Evolutionary conservation across 1,140 invertebrate genomes (phyloP).

Genomic region (Centruroides vittatus): DNA sequence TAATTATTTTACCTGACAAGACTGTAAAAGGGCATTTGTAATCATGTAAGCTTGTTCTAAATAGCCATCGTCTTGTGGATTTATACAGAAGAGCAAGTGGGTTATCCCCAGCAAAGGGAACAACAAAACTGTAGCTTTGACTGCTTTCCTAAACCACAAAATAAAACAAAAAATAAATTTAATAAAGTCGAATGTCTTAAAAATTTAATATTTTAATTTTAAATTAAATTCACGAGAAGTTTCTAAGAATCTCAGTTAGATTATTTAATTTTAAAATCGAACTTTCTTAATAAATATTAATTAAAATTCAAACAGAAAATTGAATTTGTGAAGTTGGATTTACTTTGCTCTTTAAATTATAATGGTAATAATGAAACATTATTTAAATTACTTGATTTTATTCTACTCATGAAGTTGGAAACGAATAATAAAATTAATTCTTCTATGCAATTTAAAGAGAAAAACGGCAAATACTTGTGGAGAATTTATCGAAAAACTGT

Average conservation of each 20-base stretch:
- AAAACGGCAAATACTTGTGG: too few relatives aligned
- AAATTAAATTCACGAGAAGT: not conserved
- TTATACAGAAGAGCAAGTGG: conserved; percentile 37
- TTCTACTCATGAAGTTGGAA: too few relatives aligned
- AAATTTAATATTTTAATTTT: not conserved
- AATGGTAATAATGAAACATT: too few relatives aligned
- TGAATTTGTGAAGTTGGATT: too few relatives aligned
- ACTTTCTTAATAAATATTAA: not conserved
- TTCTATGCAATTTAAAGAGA: too few relatives aligned
- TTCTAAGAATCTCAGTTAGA: not conserved
- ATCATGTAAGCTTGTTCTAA: conserved; percentile 31
- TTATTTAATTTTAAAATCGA: not conserved
- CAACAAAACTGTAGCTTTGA: conserved; percentile 38
- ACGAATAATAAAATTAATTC: too few relatives aligned
- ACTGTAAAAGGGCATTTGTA: conserved; percentile 35
- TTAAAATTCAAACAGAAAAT: not conserved
- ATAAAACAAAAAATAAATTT: not conserved
- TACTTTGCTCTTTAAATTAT: too few relatives aligned
- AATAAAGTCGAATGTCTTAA: not conserved
- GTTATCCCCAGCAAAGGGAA: conserved; percentile 39
- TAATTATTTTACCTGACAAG: conserved; percentile 32
- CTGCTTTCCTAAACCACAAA: conserved; percentile 32
- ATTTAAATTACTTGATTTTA: too few relatives aligned
- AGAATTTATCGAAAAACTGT: too few relatives aligned
- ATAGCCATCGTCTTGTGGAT: conserved; percentile 28